Percentiles rank a stretch among this genome's conserved stretches.
These are phyloP conservation scores for Magallana nippona DNA, from an alignment of 2,888 invertebrate species.

Conservation along the genomic window DNA sequence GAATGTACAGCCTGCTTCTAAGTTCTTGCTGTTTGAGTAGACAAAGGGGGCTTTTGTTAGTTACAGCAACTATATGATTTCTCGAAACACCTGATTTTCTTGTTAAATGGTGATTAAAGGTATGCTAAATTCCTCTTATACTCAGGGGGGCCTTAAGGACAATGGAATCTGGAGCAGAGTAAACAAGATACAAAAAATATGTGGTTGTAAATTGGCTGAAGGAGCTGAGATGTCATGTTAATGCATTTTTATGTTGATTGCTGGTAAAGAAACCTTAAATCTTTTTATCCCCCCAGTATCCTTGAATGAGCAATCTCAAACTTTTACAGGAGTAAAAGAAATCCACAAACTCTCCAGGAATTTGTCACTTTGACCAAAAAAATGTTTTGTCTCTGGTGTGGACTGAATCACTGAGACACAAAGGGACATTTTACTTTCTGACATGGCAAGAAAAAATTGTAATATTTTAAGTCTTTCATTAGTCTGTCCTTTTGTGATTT, in stretches of 20 bases:
- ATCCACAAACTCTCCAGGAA: background rate
- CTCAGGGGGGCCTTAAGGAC: background rate
- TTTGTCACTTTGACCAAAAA: slow-evolving; percentile 20
- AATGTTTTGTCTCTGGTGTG: too few relatives aligned
- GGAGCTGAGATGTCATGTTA: slow-evolving; percentile 13
- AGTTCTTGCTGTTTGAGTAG: slow-evolving; percentile 8
- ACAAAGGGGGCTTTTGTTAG: background rate
- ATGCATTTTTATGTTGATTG: slow-evolving; percentile 25
- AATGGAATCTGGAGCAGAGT: slow-evolving; percentile 6
- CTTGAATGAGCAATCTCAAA: background rate
- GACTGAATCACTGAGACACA: too few relatives aligned
- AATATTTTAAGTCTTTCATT: too few relatives aligned
- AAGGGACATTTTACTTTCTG: too few relatives aligned
- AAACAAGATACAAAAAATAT: slow-evolving; percentile 12
- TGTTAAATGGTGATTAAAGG: slow-evolving; percentile 22
- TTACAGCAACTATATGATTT: slow-evolving; percentile 22
- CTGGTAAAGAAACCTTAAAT: background rate
- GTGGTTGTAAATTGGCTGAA: slow-evolving; percentile 23
- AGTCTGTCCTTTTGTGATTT: too few relatives aligned
- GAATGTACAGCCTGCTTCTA: background rate
- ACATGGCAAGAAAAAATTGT: too few relatives aligned
- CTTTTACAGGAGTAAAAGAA: background rate
- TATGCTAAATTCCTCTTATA: background rate
- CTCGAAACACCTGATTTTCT: slow-evolving; percentile 12
- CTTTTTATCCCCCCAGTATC: background rate